These are phyloP conservation scores for Operophtera brumata DNA, from an alignment of 2,888 invertebrate genomes.

Conservation along the genomic window DNA sequence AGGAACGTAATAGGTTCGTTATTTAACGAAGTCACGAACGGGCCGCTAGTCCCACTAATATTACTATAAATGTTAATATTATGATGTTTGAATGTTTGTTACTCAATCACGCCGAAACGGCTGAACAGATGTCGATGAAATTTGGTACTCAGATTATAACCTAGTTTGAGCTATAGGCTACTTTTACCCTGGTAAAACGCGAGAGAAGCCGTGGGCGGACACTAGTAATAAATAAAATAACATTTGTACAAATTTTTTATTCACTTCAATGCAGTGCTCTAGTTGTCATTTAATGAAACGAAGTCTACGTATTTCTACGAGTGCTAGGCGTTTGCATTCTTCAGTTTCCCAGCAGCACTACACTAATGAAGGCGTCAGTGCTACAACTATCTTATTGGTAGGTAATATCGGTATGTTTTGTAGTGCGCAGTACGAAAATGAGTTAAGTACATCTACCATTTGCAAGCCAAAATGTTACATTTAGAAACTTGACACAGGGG, in stretches of 20 bases:
- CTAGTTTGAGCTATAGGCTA: no score
- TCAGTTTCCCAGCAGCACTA: constrained; percentile 59
- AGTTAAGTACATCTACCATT: constrained; percentile 45
- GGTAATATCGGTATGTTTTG: constrained; percentile 32
- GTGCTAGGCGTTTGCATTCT: constrained; percentile 39
- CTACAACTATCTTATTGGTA: constrained; percentile 28
- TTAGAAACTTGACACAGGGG: constrained; percentile 15
- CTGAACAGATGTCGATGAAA: no score
- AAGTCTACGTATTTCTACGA: constrained; percentile 45
- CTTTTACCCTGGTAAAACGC: no score
- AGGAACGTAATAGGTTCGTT: no score
- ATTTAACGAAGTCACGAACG: no score
- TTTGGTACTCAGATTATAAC: no score
- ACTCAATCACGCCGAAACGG: no score
- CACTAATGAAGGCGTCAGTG: constrained; percentile 38
- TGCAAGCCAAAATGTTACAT: constrained; percentile 31
- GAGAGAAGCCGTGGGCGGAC: no score
- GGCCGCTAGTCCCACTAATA: no score
- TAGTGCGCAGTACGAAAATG: constrained; percentile 30
- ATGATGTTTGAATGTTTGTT: no score
- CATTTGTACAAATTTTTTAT: constrained; percentile 55
- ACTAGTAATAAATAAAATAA: constrained; percentile 39
- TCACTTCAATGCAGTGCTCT: constrained; percentile 71
- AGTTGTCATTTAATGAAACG: constrained; percentile 64
- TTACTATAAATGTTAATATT: no score